Conservation (phyloP, 2,113 vertebrate genomes). For the Lynx canadensis region DNA sequence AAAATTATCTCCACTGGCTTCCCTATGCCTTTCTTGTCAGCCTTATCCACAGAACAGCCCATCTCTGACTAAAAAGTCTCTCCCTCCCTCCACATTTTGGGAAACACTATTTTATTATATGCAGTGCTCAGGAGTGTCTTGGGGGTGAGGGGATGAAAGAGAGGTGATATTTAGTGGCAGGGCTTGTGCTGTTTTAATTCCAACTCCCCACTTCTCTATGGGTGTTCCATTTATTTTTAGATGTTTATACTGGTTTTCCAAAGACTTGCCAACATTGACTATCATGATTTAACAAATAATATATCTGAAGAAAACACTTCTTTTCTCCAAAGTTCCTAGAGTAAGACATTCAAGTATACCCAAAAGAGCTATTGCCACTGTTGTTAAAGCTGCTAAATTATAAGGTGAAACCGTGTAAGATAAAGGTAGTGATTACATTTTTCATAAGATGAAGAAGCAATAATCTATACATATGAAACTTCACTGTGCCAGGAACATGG, state of each 20-base stretch:
- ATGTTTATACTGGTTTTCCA: conserved; percentile 42
- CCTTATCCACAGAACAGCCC: not conserved
- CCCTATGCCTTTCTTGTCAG: not conserved
- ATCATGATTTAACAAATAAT: conserved; percentile 21
- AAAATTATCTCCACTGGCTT: not conserved
- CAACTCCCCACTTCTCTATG: not conserved
- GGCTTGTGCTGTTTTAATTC: not conserved
- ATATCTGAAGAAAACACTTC: conserved; percentile 33
- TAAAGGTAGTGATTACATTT: not conserved
- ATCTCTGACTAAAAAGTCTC: not conserved
- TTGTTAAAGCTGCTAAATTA: not conserved
- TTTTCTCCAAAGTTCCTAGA: not conserved
- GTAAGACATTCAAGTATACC: not conserved
- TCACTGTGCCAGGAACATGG: not conserved
- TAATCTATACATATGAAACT: not conserved
- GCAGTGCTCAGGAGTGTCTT: not conserved
- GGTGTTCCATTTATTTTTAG: conserved; percentile 47
- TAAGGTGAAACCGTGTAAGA: not conserved
- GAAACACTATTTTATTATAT: conserved; percentile 25
- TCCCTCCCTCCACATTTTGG: not conserved
- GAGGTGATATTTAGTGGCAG: not conserved
- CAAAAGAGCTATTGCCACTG: not conserved
- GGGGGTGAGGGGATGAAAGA: not conserved
- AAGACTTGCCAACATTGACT: not conserved
- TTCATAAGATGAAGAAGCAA: not conserved